Evolutionary conservation across 2,797 vertebrate genomes (phyloP).

Genomic region (Gadopsis bispinosus): DNA sequence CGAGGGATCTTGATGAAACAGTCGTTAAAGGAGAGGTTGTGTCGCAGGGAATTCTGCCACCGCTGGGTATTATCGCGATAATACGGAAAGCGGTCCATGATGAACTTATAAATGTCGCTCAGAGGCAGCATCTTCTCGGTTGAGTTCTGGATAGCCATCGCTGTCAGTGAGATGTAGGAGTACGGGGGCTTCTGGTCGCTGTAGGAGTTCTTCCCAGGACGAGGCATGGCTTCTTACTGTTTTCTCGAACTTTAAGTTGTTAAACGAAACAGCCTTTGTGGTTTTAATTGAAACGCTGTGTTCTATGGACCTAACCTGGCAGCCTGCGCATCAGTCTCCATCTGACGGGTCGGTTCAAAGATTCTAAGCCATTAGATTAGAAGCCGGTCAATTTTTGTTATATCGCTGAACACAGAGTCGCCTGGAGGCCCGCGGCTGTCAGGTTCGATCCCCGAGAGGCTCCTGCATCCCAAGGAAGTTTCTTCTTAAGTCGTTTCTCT

Average conservation of each 20-base stretch:
- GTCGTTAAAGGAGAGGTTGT: constrained; percentile 96
- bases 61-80: constrained; percentile 96
- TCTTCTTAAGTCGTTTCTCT: constrained; percentile 18
- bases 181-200: constrained; percentile 97
- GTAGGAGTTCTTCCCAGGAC: constrained; percentile 97
- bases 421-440: constrained; percentile 41
- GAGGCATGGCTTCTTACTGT: constrained; percentile 86
- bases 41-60: constrained; percentile 94
- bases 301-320: constrained; percentile 22
- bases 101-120: constrained; percentile 97
- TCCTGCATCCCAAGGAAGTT: constrained; percentile 43
- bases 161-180: constrained; percentile 95
- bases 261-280: constrained; percentile 30
- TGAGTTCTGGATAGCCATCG: constrained; percentile 96
- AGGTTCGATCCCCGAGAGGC: constrained; percentile 45
- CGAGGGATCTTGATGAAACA: constrained; percentile 96
- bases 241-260: constrained; percentile 39
- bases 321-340: constrained; percentile 64
- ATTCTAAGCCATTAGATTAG: constrained; percentile 62
- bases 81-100: constrained; percentile 96
- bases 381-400: neutral
- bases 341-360: constrained; percentile 62
- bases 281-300: neutral
- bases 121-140: constrained; percentile 94
- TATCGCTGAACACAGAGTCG: neutral